These are phyloP conservation scores for Linyphia triangularis DNA, from an alignment of 2,888 invertebrate genomes.

Conservation along the genomic window DNA sequence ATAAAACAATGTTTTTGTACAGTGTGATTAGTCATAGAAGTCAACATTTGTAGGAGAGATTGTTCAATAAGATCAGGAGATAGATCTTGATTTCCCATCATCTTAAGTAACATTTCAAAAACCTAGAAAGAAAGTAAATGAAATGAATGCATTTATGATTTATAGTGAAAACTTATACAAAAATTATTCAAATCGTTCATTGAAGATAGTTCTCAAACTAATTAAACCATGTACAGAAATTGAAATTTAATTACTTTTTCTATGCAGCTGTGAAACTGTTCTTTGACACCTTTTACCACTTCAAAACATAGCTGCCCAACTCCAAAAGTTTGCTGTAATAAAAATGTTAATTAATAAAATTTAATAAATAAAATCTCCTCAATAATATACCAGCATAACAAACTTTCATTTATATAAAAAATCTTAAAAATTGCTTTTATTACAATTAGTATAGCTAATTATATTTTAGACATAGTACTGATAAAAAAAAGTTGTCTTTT, in stretches of 20 bases:
- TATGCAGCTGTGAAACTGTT: constrained; percentile 91
- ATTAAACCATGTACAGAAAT: too few relatives aligned
- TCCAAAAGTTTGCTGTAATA: constrained; percentile 86
- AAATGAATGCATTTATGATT: background rate
- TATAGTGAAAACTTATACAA: background rate
- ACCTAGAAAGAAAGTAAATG: constrained; percentile 67
- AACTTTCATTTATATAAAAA: background rate
- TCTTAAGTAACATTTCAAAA: constrained; percentile 73
- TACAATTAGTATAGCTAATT: too few relatives aligned
- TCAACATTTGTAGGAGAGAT: constrained; percentile 69
- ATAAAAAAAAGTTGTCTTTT: too few relatives aligned
- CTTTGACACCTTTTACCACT: constrained; percentile 89
- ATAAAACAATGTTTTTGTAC: constrained; percentile 31
- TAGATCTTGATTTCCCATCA: constrained; percentile 59
- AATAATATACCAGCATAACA: background rate
- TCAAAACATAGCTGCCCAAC: constrained; percentile 93
- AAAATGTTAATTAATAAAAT: background rate
- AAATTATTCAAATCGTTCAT: too few relatives aligned
- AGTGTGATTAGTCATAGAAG: constrained; percentile 71
- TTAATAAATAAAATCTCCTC: background rate
- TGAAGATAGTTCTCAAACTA: too few relatives aligned
- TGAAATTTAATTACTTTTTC: constrained; percentile 85
- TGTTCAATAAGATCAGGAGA: constrained; percentile 48
- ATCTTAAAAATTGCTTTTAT: too few relatives aligned
- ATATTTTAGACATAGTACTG: too few relatives aligned